phyloP scores from a whole-genome alignment of 2,113 vertebrate genomes.

The Tonatia bakeri region DNA sequence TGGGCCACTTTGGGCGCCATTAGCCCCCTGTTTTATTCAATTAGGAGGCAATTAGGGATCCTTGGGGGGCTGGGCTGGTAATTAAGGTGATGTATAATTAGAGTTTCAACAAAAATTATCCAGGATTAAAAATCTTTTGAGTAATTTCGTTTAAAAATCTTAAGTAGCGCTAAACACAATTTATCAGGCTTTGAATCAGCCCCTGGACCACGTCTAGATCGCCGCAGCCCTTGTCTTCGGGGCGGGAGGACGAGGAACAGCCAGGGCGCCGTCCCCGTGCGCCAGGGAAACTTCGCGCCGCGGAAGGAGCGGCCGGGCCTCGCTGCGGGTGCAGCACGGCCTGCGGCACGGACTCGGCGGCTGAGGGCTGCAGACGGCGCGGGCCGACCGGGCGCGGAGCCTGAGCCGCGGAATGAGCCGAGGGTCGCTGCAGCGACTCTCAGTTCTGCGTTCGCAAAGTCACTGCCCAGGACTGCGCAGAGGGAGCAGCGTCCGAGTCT shows the following conservation, averaged over 20 bases:
- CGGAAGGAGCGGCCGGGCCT: not conserved
- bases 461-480: fast-evolving
- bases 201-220: not conserved
- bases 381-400: fast-evolving
- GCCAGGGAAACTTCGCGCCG: not conserved
- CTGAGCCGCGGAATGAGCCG: not conserved
- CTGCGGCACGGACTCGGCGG: not conserved
- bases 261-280: not conserved
- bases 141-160: constrained; percentile 70
- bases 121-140: constrained; percentile 76
- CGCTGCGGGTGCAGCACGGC: fast-evolving
- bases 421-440: not conserved
- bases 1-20: constrained; percentile 53
- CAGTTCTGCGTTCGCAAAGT: not conserved
- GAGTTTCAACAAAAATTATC: constrained; percentile 81
- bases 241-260: not conserved
- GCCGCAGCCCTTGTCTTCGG: not conserved
- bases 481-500: fast-evolving
- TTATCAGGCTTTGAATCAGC: constrained; percentile 55
- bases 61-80: constrained; percentile 76
- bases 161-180: constrained; percentile 58
- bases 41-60: constrained; percentile 82
- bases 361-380: not conserved
- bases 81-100: constrained; percentile 84
- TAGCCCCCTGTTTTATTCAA: constrained; percentile 78